Evolutionary conservation across 1,140 invertebrate genomes (phyloP).

Genomic region (Cydia strobilella): DNA sequence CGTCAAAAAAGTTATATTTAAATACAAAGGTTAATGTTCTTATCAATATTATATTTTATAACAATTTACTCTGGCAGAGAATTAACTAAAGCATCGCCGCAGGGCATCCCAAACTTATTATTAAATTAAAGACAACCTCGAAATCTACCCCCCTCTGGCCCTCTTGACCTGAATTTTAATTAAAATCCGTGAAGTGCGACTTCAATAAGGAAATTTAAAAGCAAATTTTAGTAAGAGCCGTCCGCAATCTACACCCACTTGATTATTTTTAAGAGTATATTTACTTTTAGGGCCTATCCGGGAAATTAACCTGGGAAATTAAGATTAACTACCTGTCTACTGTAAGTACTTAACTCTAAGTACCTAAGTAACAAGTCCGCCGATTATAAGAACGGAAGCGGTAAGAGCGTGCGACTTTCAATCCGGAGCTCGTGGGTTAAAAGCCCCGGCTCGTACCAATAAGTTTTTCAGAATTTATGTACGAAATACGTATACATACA

Average conservation of each 20-base stretch:
- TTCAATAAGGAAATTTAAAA: conserved; percentile 32
- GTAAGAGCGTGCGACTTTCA: too few relatives aligned
- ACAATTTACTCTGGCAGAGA: not conserved
- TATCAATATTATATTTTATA: not conserved
- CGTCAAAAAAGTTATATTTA: not conserved
- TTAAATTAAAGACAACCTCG: conserved; percentile 29
- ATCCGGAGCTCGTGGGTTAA: too few relatives aligned
- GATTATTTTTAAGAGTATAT: conserved; percentile 23
- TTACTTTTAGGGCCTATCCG: not conserved
- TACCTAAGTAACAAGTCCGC: too few relatives aligned
- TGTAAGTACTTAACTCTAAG: not conserved
- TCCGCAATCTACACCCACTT: conserved; percentile 25
- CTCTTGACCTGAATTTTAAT: conserved; percentile 32
- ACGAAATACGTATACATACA: too few relatives aligned
- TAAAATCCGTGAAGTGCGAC: conserved; percentile 30
- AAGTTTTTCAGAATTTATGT: too few relatives aligned
- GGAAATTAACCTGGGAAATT: too few relatives aligned
- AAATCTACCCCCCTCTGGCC: conserved; percentile 4
- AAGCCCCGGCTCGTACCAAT: too few relatives aligned
- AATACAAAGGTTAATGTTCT: not conserved
- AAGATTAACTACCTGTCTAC: not conserved
- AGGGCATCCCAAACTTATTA: conserved; percentile 1
- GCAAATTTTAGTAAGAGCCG: conserved; percentile 28
- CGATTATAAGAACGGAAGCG: too few relatives aligned
- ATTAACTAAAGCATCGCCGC: conserved; percentile 11